Evolutionary conservation across 2,888 invertebrate genomes (phyloP).

Genomic region (Alsophila aescularia): DNA sequence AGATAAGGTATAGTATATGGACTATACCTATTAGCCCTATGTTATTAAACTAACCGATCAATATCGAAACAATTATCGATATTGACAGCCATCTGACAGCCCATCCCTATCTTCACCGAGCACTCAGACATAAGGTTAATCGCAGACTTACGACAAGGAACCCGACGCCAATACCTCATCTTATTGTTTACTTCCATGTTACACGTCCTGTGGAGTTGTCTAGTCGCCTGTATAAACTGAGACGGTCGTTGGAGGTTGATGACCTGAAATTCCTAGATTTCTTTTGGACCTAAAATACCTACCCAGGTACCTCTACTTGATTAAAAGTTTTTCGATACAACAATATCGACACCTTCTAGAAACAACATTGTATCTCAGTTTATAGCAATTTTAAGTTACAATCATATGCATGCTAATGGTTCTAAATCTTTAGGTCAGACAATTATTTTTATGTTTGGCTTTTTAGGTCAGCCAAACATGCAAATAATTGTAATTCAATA

Average conservation of each 20-base stretch:
- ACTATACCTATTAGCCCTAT: neutral
- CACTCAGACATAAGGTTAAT: conserved; percentile 52
- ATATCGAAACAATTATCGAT: neutral
- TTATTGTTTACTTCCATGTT: conserved; percentile 22
- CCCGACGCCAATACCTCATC: conserved; percentile 1
- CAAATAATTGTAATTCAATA: too few species aligned
- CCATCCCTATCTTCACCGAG: conserved; percentile 35
- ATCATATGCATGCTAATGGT: too few species aligned
- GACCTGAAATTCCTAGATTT: neutral
- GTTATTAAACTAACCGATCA: neutral
- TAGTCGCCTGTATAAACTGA: conserved; percentile 12
- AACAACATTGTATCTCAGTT: too few species aligned
- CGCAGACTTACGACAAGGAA: conserved; percentile 28
- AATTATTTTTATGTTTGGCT: too few species aligned
- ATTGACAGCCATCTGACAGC: conserved; percentile 11
- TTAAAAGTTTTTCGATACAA: neutral
- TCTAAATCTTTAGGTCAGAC: too few species aligned
- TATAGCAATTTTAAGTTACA: too few species aligned
- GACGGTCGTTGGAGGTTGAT: neutral
- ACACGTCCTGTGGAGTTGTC: conserved; percentile 12
- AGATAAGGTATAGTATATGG: too few species aligned
- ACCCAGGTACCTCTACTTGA: neutral
- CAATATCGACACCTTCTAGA: too few species aligned
- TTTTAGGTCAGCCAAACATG: too few species aligned
- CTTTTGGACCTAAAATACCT: too few species aligned